phyloP scores from a whole-genome alignment of 2,113 vertebrate species.

The Xiphophorus maculatus region DNA sequence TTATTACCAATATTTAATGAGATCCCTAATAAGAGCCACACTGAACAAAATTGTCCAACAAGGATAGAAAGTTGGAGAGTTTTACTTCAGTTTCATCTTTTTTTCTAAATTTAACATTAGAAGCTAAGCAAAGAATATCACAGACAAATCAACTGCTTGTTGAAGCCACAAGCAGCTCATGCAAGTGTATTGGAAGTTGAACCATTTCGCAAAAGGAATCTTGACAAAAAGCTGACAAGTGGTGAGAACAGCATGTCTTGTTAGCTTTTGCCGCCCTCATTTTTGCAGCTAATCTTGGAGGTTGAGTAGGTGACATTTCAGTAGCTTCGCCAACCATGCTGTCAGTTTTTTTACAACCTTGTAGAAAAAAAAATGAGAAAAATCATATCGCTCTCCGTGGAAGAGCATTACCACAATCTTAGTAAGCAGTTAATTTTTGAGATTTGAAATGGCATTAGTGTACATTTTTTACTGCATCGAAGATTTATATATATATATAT shows the following conservation, averaged over 20 bases:
- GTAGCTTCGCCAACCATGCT: conserved; percentile 10
- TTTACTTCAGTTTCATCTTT: background rate
- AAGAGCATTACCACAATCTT: conserved; percentile 24
- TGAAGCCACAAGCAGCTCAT: conserved; percentile 35
- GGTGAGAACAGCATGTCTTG: conserved; percentile 49
- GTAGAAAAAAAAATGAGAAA: background rate
- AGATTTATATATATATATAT: too few species aligned
- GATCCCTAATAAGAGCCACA: background rate
- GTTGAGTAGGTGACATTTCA: conserved; percentile 41
- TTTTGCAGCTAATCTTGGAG: conserved; percentile 46
- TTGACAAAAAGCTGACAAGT: conserved; percentile 48
- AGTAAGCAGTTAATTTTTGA: conserved; percentile 17
- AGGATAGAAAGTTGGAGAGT: background rate
- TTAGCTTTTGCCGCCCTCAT: conserved; percentile 48
- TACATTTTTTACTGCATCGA: conserved; percentile 44
- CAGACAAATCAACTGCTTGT: background rate
- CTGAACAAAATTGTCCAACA: background rate
- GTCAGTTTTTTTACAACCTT: background rate
- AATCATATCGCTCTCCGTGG: background rate
- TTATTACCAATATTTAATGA: background rate
- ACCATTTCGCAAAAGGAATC: conserved; percentile 41
- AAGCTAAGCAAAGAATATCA: background rate
- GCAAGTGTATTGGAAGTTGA: conserved; percentile 26
- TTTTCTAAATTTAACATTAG: background rate
- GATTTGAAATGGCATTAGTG: conserved; percentile 48